Percentiles rank a stretch among this genome's conserved stretches.
phyloP scores from a whole-genome alignment of 2,113 vertebrate genomes.

The Anguilla rostrata region DNA sequence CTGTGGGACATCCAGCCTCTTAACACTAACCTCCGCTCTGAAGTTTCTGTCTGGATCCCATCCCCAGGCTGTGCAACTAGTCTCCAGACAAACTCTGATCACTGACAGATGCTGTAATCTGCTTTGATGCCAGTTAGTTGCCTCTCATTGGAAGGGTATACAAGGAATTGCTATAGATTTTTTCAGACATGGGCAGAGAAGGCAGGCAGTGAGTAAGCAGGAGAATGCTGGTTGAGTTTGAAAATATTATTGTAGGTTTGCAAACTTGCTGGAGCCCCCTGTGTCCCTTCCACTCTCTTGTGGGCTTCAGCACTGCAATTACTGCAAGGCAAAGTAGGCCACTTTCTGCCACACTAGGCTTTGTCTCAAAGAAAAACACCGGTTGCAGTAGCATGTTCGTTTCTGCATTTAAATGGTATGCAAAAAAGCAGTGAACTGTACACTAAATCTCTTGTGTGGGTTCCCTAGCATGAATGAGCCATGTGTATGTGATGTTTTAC shows the following conservation, averaged over 20 bases:
- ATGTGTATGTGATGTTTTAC: not conserved
- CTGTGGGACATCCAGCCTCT: not conserved
- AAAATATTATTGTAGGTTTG: not conserved
- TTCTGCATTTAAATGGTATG: not conserved
- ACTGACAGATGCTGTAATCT: slow-evolving; percentile 6
- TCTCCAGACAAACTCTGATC: not conserved
- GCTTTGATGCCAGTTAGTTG: not conserved
- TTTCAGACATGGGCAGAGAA: not conserved
- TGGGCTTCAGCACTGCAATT: not conserved
- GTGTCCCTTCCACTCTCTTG: not conserved
- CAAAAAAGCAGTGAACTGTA: not conserved
- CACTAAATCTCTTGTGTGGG: not conserved
- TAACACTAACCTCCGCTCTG: not conserved
- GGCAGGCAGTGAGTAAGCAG: not conserved
- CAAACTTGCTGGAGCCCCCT: not conserved
- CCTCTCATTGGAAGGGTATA: not conserved
- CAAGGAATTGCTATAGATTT: not conserved
- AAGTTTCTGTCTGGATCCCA: not conserved
- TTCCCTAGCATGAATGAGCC: not conserved
- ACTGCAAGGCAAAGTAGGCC: not conserved
- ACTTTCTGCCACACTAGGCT: not conserved
- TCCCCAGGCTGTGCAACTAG: not conserved
- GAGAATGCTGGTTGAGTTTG: not conserved
- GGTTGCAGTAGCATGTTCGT: not conserved
- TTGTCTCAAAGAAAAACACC: not conserved